Evolutionary conservation across 2,113 vertebrate genomes (phyloP), one percentile per base, ranked within the genome.

Genomic region (Cheirogaleus medius): DNA sequence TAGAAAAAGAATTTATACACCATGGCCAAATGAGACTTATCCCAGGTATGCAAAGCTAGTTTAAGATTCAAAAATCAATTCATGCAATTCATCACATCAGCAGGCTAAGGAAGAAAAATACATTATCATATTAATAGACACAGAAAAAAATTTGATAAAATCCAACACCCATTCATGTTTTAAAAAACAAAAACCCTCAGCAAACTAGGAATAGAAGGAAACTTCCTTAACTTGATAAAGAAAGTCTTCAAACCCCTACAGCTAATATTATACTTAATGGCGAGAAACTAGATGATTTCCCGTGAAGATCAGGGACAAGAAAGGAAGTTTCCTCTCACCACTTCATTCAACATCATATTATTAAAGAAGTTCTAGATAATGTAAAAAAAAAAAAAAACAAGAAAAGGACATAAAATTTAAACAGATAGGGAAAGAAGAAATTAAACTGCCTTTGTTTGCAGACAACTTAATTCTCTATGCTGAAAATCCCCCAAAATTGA

Each of bases 31-130:
- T 88, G 14, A 27, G 34, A 76, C 73, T 83, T 87, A 92, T 87
- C 83, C 13, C 54, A 83, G 63, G 21, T 54, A 73, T 2, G 11
- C 5, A 17, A 77, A 47, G 18, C 60, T 87, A 20, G 32, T 21
- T 89, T 68, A 82, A 66, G 37, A 93, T 76, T 94, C 9, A 77
- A 86, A 93, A 95, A 49, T 71, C 60, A 96, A 18, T 78, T 76
- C 58, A 90, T 39, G 4, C 20, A 54, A 84, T 88, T 49, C 81
- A 49, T 76, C n/a, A 91, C 6, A 60, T 87, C 73, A 96, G 90
- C 21, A 90, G 39, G 4, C 18, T 91, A 86, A 90, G 76, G 42
- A 91, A 92, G 20, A 80, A 93, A 82, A 91, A 44, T 34, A 66
- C 8, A 95, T 32, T 52, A 86, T 91, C 18, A 32, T 83, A 82